phyloP scores from a whole-genome alignment of 2,888 invertebrate species.

The Pyralis farinalis region DNA sequence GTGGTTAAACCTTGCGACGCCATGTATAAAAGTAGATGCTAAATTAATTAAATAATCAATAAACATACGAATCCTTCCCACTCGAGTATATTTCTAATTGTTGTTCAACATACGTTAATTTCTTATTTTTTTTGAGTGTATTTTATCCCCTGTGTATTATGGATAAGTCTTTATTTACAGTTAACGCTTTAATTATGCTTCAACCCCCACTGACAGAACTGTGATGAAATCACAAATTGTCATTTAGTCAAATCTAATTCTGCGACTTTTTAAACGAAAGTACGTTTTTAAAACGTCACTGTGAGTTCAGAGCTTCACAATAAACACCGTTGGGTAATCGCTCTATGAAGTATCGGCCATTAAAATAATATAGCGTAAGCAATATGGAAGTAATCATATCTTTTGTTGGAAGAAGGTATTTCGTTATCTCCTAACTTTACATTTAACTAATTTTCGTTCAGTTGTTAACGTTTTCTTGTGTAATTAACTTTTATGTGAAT shows the following conservation, averaged over 20 bases:
- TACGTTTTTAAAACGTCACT: too few species aligned
- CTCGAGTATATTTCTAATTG: slow-evolving; percentile 5
- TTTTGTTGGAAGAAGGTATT: too few species aligned
- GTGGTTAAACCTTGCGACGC: too few species aligned
- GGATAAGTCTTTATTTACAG: neutral
- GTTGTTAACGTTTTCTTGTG: neutral
- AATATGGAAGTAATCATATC: too few species aligned
- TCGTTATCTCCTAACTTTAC: too few species aligned
- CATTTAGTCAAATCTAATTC: neutral
- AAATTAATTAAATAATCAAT: too few species aligned
- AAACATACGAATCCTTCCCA: neutral
- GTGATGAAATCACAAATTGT: neutral
- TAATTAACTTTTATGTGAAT: neutral
- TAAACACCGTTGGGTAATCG: too few species aligned
- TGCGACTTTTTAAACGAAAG: neutral
- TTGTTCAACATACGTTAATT: neutral
- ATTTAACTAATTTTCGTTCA: too few species aligned
- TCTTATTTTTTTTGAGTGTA: slow-evolving; percentile 1
- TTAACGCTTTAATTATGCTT: neutral
- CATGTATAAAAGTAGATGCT: too few species aligned
- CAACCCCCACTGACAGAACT: neutral
- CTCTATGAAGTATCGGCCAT: too few species aligned
- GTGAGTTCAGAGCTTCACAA: too few species aligned
- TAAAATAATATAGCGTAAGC: too few species aligned
- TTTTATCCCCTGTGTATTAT: neutral